These are phyloP conservation scores for Rattus rattus DNA, from an alignment of 2,113 vertebrate genomes.

Conservation along the genomic window DNA sequence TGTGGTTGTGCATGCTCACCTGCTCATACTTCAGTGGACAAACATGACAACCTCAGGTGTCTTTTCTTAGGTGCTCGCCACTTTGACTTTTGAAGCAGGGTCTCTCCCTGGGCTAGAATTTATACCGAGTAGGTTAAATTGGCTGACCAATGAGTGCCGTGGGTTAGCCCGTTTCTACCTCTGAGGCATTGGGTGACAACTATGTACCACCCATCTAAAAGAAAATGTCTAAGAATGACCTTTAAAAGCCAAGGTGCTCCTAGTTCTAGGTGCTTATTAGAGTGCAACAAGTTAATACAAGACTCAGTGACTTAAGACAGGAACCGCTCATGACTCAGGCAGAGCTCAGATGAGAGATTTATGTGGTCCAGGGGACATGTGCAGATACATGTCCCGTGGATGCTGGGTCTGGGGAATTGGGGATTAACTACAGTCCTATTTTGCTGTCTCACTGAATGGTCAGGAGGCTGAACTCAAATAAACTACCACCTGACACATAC, in stretches of 20 bases:
- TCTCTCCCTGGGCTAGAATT: background rate
- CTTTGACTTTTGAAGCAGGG: background rate
- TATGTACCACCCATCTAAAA: background rate
- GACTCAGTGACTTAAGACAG: background rate
- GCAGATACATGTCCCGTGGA: background rate
- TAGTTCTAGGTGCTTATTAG: background rate
- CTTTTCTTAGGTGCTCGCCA: background rate
- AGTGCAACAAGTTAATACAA: background rate
- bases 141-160: background rate
- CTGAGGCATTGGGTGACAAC: background rate
- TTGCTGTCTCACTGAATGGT: background rate
- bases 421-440: background rate
- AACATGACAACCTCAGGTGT: background rate
- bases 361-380: fast-evolving
- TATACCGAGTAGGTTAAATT: too few relatives aligned
- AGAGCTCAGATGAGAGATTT: background rate
- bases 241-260: background rate
- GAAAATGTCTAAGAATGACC: background rate
- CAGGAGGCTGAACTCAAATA: background rate
- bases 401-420: background rate
- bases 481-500: background rate
- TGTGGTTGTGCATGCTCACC: background rate
- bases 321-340: background rate
- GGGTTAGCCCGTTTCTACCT: background rate
- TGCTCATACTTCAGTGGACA: background rate